Evolutionary conservation across 2,113 vertebrate genomes (phyloP).

Genomic region (Myotis brandtii): DNA sequence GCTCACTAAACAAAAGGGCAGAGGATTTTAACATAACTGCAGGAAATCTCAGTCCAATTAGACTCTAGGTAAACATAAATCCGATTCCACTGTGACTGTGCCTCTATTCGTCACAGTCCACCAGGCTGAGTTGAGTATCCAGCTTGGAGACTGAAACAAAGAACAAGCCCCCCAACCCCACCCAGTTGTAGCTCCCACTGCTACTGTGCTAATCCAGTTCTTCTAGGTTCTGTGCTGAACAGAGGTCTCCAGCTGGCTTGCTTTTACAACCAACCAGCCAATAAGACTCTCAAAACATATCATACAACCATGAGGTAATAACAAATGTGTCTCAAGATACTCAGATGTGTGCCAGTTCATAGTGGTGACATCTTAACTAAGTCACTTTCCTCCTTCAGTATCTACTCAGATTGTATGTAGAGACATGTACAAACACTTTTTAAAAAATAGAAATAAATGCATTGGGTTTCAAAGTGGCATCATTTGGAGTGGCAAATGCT

Average conservation of each 20-base stretch:
- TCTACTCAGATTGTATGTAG: not conserved
- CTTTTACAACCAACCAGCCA: not conserved
- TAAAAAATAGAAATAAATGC: not conserved
- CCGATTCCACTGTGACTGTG: not conserved
- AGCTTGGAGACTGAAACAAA: not conserved
- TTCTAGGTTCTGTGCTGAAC: not conserved
- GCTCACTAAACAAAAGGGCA: slow-evolving; percentile 66
- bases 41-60: slow-evolving; percentile 67
- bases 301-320: not conserved
- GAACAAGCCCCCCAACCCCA: not conserved
- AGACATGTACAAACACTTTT: not conserved
- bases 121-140: not conserved
- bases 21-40: slow-evolving; percentile 50
- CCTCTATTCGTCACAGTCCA: not conserved
- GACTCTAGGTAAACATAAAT: slow-evolving; percentile 52
- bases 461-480: not conserved
- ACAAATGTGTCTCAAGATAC: not conserved
- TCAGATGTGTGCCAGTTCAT: not conserved
- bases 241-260: not conserved
- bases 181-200: not conserved
- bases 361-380: slow-evolving; percentile 18
- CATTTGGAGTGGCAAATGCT: not conserved
- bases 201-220: not conserved
- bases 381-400: not conserved
- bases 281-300: not conserved